Conservation (phyloP, 2,797 vertebrate genomes). For the Thamnophis elegans region DNA sequence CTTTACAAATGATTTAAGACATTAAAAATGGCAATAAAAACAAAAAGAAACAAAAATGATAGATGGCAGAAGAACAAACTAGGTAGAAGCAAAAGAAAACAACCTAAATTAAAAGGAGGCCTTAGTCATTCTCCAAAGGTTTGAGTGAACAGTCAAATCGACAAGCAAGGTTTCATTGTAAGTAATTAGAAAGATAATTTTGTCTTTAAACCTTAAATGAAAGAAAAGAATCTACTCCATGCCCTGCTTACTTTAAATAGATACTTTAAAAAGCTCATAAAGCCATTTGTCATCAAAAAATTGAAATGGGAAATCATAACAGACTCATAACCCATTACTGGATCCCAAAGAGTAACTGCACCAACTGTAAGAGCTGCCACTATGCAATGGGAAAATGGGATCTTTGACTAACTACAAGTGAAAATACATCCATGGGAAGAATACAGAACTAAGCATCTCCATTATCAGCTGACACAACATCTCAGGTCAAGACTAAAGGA, state of each 20-base stretch:
- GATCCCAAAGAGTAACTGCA: background rate
- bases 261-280: background rate
- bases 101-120: background rate
- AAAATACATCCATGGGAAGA: background rate
- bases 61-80: background rate
- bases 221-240: background rate
- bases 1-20: background rate
- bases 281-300: background rate
- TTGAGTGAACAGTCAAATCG: background rate
- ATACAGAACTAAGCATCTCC: background rate
- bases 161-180: background rate
- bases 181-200: background rate
- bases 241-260: background rate
- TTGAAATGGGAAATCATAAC: background rate
- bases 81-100: background rate
- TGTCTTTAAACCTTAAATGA: background rate
- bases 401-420: background rate
- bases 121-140: background rate
- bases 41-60: background rate
- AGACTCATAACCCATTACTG: background rate
- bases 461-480: background rate
- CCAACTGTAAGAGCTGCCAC: background rate
- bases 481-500: background rate
- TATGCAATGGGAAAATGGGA: background rate
- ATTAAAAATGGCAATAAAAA: background rate